Base-by-base conservation (phyloP, 2,113 vertebrate genomes). In the Rhadina sibilatrix region DNA sequence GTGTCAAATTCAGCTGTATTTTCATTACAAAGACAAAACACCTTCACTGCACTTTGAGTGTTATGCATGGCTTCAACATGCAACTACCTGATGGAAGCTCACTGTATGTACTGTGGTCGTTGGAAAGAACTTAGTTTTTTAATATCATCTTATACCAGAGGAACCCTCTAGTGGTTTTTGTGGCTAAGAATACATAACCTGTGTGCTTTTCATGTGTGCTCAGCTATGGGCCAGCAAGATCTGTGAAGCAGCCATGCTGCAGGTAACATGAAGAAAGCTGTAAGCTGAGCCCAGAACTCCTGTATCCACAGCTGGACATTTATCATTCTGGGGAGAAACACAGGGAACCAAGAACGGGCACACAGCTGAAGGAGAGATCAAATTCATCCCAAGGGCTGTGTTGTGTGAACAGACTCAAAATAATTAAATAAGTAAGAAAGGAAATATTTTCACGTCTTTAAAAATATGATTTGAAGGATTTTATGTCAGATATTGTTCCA, bases 91-190 rank as follows among this genome's bases (percentile, higher is more conserved):
- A 35, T 15, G 5, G 12, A 37, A 70, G 13, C 15, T 49, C 38
- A 46, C 52, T 1, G 0, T 46, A 15, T 23, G 4, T 16, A 5
- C 5, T 8, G 37, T 28, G 30, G 2, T 30, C n/a, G 5, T 15
- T 63, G 57, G 28, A 81, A 89, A 89, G 8, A 71, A 69, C 3
- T 63, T 16, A 10, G 17, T 50, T 71, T 44, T 40, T 38, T 8
- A 27, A 8, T 59, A 71, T 23, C 9, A 22, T 1, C 31, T 63
- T 63, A 13, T 37, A 46, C 6, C 18, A 40, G 37, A 60, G 35
- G 20, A 9, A 60, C 13, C 9, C 38, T 56, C 14, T 14, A 13
- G 15, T 15, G 2, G 1, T 1, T 59, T 68, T 42, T 82, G n/a
- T 78, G 21, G 17, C 33, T n/a, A 12, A 10, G 52, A 70, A 19